A percentile compares a stretch with the other conserved stretches of the same genome.
Evolutionary conservation across 2,113 vertebrate genomes (phyloP).

Genomic region (Melanotaenia duboulayi): DNA sequence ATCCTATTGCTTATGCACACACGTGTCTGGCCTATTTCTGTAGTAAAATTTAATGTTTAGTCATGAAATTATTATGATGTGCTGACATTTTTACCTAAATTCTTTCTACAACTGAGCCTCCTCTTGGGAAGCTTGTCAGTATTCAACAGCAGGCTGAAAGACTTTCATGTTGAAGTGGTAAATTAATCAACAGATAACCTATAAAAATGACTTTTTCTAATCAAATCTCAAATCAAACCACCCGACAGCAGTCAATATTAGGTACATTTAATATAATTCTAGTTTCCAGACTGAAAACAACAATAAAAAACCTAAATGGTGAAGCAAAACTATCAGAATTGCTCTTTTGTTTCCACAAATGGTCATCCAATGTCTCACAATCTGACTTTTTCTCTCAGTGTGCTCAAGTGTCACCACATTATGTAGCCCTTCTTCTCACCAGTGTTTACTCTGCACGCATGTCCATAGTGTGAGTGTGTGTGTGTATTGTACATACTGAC

Average conservation of each 20-base stretch:
- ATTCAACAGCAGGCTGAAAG: not conserved
- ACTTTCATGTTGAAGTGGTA: too few relatives aligned
- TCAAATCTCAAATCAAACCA: not conserved
- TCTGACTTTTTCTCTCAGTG: not conserved
- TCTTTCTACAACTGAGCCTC: too few relatives aligned
- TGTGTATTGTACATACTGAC: slow-evolving; percentile 45
- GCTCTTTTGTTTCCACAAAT: slow-evolving; percentile 29
- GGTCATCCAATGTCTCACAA: slow-evolving; percentile 18
- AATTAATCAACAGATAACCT: too few relatives aligned
- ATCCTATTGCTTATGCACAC: too few relatives aligned
- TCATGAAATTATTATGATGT: too few relatives aligned
- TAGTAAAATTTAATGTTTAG: too few relatives aligned
- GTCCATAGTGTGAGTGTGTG: not conserved
- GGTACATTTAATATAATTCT: not conserved
- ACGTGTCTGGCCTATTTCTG: too few relatives aligned
- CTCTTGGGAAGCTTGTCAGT: not conserved
- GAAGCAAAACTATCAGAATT: slow-evolving; percentile 12
- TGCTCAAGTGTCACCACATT: not conserved
- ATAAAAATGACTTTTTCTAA: not conserved
- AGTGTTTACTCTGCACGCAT: not conserved
- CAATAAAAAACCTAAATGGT: slow-evolving; percentile 37
- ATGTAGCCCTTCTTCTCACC: not conserved
- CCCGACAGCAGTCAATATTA: not conserved
- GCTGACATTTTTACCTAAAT: too few relatives aligned
- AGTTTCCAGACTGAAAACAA: slow-evolving; percentile 9